These are phyloP conservation scores for Ceratitis capitata DNA, from an alignment of 1,140 invertebrate genomes.

Conservation along the genomic window DNA sequence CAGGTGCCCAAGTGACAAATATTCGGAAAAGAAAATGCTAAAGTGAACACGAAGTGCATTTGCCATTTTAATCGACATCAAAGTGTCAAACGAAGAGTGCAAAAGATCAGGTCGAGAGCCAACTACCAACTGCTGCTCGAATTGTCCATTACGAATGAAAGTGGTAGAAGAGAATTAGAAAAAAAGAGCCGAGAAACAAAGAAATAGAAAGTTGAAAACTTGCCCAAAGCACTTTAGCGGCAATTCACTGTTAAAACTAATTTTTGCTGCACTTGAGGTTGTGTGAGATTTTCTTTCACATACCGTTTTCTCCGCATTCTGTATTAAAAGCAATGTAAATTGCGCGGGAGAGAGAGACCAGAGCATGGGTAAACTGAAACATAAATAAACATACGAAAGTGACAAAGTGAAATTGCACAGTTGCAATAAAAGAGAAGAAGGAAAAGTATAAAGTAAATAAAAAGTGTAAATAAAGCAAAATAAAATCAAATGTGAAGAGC, in stretches of 20 bases:
- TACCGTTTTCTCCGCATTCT: not conserved
- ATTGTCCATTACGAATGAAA: slow-evolving; percentile 26
- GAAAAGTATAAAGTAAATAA: not conserved
- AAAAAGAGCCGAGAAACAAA: not conserved
- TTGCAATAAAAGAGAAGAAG: not conserved
- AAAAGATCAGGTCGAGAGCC: slow-evolving; percentile 25
- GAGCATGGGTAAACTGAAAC: not conserved
- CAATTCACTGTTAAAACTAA: not conserved
- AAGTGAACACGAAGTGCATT: not conserved
- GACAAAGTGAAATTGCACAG: slow-evolving; percentile 1
- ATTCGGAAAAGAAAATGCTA: not conserved
- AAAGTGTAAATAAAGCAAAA: not conserved
- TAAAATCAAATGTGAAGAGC: slow-evolving; percentile 1
- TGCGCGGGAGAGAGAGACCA: not conserved
- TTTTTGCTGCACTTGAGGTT: not conserved
- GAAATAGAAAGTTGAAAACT: not conserved
- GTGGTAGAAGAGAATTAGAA: not conserved
- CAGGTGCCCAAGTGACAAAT: not conserved
- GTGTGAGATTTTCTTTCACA: not conserved
- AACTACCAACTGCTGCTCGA: not conserved
- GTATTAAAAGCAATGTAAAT: slow-evolving; percentile 25
- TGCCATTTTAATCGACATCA: not conserved
- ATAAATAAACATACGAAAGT: slow-evolving; percentile 16
- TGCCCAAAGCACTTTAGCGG: not conserved
- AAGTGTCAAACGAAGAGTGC: not conserved